A percentile compares a stretch with the other conserved stretches of the same genome.
Evolutionary conservation across 2,113 vertebrate species (phyloP).

Genomic region (Eretmochelys imbricata): DNA sequence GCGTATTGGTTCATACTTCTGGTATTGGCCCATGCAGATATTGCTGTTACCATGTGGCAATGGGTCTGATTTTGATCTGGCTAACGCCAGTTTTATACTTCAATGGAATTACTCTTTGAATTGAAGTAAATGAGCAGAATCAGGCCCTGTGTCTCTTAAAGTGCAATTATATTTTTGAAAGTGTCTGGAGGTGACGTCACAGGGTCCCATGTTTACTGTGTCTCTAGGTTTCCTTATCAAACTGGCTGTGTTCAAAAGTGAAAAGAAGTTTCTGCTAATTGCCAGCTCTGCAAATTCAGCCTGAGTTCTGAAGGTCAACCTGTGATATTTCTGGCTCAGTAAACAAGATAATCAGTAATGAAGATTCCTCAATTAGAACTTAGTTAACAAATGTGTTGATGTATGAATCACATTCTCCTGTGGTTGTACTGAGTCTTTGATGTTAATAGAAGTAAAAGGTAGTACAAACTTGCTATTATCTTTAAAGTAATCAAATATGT

Average conservation of each 20-base stretch:
- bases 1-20: not conserved
- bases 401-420: not conserved
- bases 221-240: not conserved
- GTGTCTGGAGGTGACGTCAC: fast-evolving
- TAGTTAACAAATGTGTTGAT: fast-evolving
- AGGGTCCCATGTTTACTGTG: not conserved
- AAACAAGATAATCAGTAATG: not conserved
- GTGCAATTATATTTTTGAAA: not conserved
- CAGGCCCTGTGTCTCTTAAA: not conserved
- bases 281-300: fast-evolving
- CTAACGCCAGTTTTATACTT: not conserved
- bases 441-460: not conserved
- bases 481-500: not conserved
- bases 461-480: not conserved
- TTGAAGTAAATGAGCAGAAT: too few relatives aligned
- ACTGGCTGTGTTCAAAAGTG: not conserved
- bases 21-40: too few relatives aligned
- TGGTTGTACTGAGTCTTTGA: not conserved
- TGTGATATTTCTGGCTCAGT: not conserved
- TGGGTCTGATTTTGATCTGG: not conserved
- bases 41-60: too few relatives aligned
- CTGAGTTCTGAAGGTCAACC: fast-evolving
- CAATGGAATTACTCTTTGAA: too few relatives aligned
- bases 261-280: fast-evolving
- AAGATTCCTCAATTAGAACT: fast-evolving